These are phyloP conservation scores for Agonopterix heracliana DNA, from an alignment of 2,888 invertebrate species.

Conservation along the genomic window DNA sequence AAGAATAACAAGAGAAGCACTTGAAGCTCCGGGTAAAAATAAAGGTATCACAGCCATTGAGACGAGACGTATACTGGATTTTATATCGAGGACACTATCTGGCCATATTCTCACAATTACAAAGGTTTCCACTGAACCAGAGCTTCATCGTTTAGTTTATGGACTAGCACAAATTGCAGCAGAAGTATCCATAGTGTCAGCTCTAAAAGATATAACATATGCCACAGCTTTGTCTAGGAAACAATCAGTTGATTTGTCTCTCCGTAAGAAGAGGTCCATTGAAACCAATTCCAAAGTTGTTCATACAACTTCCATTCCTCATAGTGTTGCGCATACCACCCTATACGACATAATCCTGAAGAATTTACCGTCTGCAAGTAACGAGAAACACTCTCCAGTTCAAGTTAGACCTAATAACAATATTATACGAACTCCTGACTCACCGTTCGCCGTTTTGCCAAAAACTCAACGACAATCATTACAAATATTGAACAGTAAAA, in stretches of 20 bases:
- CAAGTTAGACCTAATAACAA: conserved; percentile 7
- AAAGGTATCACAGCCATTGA: conserved; percentile 68
- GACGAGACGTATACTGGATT: conserved; percentile 63
- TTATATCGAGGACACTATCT: conserved; percentile 63
- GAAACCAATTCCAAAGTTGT: conserved; percentile 2
- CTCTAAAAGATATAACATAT: conserved; percentile 65
- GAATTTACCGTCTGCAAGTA: conserved; percentile 23
- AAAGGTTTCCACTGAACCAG: conserved; percentile 63
- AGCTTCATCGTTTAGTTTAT: conserved; percentile 63
- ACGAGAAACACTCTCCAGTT: conserved; percentile 28
- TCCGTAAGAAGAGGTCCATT: conserved; percentile 41
- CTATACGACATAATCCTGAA: not conserved
- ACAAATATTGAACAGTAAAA: conserved; percentile 34
- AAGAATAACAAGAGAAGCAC: conserved; percentile 60
- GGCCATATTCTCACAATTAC: conserved; percentile 61
- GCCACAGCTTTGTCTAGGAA: conserved; percentile 59
- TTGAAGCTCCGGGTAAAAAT: conserved; percentile 62
- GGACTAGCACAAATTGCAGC: conserved; percentile 68
- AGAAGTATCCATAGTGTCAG: conserved; percentile 64
- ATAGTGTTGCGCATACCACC: conserved; percentile 8
- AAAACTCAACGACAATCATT: conserved; percentile 35
- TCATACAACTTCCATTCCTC: conserved; percentile 6
- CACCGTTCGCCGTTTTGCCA: conserved; percentile 52
- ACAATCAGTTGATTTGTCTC: conserved; percentile 59
- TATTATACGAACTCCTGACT: conserved; percentile 17